Conservation (phyloP, 2,113 vertebrate species). For the Tetraodon nigroviridis region DNA sequence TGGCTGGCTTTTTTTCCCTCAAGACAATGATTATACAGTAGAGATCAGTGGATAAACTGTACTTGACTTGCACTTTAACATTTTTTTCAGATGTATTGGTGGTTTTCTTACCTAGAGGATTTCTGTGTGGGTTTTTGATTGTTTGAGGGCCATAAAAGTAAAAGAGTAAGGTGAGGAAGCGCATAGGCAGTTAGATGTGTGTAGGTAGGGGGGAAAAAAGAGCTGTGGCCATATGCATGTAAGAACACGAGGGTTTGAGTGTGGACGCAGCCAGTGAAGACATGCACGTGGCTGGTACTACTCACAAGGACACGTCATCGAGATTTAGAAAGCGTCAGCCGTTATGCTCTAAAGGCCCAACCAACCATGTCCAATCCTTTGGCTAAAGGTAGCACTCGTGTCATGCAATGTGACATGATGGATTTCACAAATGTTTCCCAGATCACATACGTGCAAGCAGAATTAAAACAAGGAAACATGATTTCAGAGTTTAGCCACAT, state of each 20-base stretch:
- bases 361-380: constrained; percentile 53
- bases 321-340: constrained; percentile 47
- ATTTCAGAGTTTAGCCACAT: constrained; percentile 47
- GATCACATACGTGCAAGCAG: constrained; percentile 27
- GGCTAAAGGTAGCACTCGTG: constrained; percentile 42
- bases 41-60: constrained; percentile 55
- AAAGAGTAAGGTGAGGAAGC: constrained; percentile 22
- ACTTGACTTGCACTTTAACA: constrained; percentile 48
- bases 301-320: constrained; percentile 44
- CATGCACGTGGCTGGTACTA: constrained; percentile 26
- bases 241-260: constrained; percentile 21
- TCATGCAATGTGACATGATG: constrained; percentile 40
- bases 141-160: constrained; percentile 36
- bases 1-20: constrained; percentile 46
- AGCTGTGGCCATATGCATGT: constrained; percentile 17
- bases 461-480: constrained; percentile 35
- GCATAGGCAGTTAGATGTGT: constrained; percentile 38
- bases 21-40: constrained; percentile 54
- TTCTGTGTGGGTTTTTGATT: constrained; percentile 39
- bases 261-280: constrained; percentile 19
- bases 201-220: constrained; percentile 28
- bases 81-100: constrained; percentile 6
- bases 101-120: background rate
- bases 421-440: constrained; percentile 55
- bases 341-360: constrained; percentile 53